Percentiles rank a stretch among this genome's conserved stretches.
Evolutionary conservation across 2,888 invertebrate species (phyloP).

Genomic region (Adelphocoris suturalis): DNA sequence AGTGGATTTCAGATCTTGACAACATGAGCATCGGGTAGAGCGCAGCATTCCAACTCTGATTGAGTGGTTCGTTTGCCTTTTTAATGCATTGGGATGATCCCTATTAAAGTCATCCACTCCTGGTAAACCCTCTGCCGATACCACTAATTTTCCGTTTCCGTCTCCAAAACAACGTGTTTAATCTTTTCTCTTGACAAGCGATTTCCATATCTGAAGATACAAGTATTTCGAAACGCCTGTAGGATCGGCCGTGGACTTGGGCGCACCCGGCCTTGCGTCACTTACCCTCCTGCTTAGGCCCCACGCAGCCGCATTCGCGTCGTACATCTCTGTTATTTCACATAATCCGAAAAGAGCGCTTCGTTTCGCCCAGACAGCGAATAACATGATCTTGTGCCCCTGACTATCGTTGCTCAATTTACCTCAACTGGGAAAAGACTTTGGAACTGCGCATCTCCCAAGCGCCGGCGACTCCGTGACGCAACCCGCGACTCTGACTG

Average conservation of each 20-base stretch:
- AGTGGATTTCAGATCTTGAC: too few relatives aligned
- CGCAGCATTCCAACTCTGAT: too few relatives aligned
- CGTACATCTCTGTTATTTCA: not conserved
- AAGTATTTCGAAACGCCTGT: not conserved
- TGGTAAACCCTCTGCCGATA: too few relatives aligned
- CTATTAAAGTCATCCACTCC: too few relatives aligned
- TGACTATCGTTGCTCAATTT: not conserved
- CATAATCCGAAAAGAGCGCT: not conserved
- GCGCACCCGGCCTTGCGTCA: slow-evolving; percentile 16
- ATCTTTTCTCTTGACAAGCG: not conserved
- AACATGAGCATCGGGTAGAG: too few relatives aligned
- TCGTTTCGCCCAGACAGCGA: not conserved
- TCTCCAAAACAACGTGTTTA: not conserved
- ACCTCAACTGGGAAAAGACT: not conserved
- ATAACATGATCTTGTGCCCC: slow-evolving; percentile 20
- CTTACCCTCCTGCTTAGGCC: not conserved
- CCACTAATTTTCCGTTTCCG: not conserved
- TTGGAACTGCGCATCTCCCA: not conserved
- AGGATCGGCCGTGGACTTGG: not conserved
- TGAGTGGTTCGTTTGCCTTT: too few relatives aligned
- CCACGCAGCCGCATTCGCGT: not conserved
- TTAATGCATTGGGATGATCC: too few relatives aligned
- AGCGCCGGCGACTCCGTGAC: not conserved
- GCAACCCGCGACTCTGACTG: slow-evolving; percentile 13
- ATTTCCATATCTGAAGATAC: slow-evolving; percentile 22